Evolutionary conservation across 2,888 invertebrate species (phyloP).

Genomic region (Lithodes maja): DNA sequence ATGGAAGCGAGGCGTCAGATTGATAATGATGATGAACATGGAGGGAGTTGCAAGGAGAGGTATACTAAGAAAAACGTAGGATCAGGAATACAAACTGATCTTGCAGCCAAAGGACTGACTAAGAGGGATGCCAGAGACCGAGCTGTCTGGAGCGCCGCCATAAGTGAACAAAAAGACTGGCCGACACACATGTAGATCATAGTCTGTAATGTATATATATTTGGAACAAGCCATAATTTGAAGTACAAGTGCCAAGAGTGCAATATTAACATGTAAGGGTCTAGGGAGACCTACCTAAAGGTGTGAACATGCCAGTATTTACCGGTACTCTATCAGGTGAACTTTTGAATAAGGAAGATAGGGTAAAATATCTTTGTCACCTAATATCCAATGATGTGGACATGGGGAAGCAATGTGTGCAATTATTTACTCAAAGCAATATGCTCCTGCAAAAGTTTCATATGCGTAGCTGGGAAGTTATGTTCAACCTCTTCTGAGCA

Average conservation of each 20-base stretch:
- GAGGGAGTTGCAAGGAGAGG: too few species aligned
- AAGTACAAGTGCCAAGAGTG: neutral
- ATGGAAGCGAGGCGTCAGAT: too few species aligned
- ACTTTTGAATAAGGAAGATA: neutral
- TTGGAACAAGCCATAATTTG: too few species aligned
- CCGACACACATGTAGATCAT: too few species aligned
- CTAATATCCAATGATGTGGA: neutral
- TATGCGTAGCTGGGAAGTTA: neutral
- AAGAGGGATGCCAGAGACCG: too few species aligned
- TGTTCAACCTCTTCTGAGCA: neutral
- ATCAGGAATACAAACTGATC: too few species aligned
- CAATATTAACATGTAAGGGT: neutral
- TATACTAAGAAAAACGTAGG: too few species aligned
- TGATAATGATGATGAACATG: too few species aligned
- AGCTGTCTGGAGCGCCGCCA: too few species aligned
- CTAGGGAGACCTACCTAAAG: neutral
- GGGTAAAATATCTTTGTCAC: neutral
- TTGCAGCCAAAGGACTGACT: too few species aligned
- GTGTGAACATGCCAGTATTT: neutral
- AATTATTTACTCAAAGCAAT: neutral
- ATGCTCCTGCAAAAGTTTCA: neutral
- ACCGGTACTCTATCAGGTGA: neutral
- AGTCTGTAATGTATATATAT: too few species aligned
- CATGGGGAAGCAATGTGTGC: neutral
- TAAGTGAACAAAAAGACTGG: too few species aligned